Base-by-base conservation (phyloP, 2,797 vertebrate species). In the Peromyscus attwateri region DNA sequence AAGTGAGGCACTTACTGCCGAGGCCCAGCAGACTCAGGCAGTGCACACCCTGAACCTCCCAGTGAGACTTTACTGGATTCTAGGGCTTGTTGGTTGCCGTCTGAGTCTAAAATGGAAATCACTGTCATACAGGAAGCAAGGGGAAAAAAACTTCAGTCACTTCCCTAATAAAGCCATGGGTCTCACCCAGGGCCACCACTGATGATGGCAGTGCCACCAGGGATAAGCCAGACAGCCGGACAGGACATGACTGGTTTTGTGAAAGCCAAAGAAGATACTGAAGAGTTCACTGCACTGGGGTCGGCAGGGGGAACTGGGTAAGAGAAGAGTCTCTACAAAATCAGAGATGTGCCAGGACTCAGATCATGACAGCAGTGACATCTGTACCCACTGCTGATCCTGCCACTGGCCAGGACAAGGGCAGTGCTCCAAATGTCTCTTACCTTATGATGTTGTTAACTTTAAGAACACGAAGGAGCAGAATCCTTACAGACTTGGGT, bases 1-100 rank as follows among this genome's bases (percentile, higher is more conserved):
- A 81, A 92, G 97, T 98, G 97, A 19, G 98, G 98, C 98, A 98
- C 98, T 98, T 98, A 98, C 97, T 98, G 98, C 97, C 85, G 70
- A 95, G 98, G 95, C 93, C 91, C 95, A 94, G 91, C 95, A 98
- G 89, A 98, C 97, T 97, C 95, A 95, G 96, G 97, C 98, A 96
- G 97, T 96, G 96, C 92, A 34, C 95, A 98, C 92, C 96, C 96
- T 96, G 97, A 95, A 94, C 84, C 91, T 89, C 71, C 52, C 14
- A 6, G 9, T 92, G 95, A 97, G 96, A 98, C 97, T 97, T 97
- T 97, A 98, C 98, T 98, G 96, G 96, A 97, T 97, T 97, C 97
- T 92, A 0, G 37, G 85, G 75, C 93, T 97, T 95, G 76, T 70
- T 94, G 89, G 89, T 60, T 88, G 79, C 95, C 97, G 96, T 93